Evolutionary conservation across 2,113 vertebrate genomes (phyloP).

Genomic region (Noturus placidus): DNA sequence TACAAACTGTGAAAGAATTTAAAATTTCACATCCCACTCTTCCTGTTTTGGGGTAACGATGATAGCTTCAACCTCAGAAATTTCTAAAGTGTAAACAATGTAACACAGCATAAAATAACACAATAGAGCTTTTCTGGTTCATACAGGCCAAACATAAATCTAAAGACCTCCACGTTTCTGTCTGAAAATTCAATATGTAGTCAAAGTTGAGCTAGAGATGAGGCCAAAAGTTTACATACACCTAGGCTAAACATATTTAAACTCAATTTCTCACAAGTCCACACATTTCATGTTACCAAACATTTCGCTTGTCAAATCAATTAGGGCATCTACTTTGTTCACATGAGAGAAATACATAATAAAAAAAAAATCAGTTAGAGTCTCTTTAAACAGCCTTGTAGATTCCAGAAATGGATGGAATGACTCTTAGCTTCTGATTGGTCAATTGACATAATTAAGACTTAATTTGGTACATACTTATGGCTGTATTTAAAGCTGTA

Average conservation of each 20-base stretch:
- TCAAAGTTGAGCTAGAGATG: too few relatives aligned
- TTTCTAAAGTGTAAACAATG: neutral
- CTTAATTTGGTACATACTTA: neutral
- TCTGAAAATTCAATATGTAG: neutral
- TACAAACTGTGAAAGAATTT: neutral
- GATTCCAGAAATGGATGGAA: neutral
- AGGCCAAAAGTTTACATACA: too few relatives aligned
- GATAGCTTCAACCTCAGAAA: neutral
- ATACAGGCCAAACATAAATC: neutral
- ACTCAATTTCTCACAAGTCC: too few relatives aligned
- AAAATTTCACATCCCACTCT: neutral
- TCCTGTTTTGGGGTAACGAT: neutral
- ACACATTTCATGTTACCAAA: neutral
- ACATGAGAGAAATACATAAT: neutral
- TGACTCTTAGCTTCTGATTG: neutral
- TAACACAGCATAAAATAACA: neutral
- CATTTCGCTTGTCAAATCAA: neutral
- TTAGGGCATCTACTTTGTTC: neutral
- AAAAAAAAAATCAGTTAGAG: too few relatives aligned
- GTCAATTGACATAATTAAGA: neutral
- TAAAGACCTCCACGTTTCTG: neutral
- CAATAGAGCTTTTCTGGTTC: neutral
- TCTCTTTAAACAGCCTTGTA: neutral
- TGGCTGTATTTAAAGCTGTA: too few relatives aligned
- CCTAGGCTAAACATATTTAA: too few relatives aligned